These are phyloP conservation scores for Cladorhizidae sp. DNA, from an alignment of 37 sponge, comb jelly and placozoan genomes.

Conservation along the genomic window DNA sequence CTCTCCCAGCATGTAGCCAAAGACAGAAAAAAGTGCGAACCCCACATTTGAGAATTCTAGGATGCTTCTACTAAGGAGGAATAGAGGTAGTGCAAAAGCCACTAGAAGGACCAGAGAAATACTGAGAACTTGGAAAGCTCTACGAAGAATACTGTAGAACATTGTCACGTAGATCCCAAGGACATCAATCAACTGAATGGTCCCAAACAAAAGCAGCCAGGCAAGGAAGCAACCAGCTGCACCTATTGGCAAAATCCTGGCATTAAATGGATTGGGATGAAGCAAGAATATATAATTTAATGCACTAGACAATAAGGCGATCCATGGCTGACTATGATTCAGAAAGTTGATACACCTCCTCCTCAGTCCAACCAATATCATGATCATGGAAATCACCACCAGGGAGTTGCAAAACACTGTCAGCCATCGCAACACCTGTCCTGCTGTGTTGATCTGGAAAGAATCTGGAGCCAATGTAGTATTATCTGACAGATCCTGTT, in stretches of 20 bases:
- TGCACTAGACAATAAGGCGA: not conserved
- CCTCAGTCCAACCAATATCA: not conserved
- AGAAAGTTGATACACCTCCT: not conserved
- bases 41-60: conserved; percentile 28
- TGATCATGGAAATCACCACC: not conserved
- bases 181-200: conserved; percentile 53
- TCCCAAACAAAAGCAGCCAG: conserved; percentile 68
- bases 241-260: conserved; percentile 54
- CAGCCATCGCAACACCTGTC: conserved; percentile 1
- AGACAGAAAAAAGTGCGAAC: conserved; percentile 54
- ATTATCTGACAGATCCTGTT: not conserved
- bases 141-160: conserved; percentile 69
- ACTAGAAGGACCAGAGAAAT: conserved; percentile 53
- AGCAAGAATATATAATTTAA: conserved; percentile 30
- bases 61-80: conserved; percentile 46
- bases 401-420: not conserved
- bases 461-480: not conserved
- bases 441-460: not conserved
- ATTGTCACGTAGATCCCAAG: conserved; percentile 83
- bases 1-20: conserved; percentile 67
- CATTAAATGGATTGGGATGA: conserved; percentile 15
- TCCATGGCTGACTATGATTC: not conserved
- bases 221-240: conserved; percentile 68
- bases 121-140: conserved; percentile 48
- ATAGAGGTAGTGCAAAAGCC: conserved; percentile 72